Evolutionary conservation across 2,113 vertebrate genomes (phyloP).

Genomic region (Rhombomys opimus): DNA sequence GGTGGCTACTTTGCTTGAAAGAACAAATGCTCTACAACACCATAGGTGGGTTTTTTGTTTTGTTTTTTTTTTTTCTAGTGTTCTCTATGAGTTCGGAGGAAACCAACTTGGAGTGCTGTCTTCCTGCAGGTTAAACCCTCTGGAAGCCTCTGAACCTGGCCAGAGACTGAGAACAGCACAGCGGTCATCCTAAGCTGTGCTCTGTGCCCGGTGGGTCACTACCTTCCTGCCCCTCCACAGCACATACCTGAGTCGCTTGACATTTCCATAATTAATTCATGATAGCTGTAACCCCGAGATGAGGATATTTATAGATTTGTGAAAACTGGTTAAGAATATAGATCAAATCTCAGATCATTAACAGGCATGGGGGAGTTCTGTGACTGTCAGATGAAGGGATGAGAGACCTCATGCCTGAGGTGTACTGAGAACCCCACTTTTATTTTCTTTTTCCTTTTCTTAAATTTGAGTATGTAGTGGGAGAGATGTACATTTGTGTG

Average conservation of each 20-base stretch:
- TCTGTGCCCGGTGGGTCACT: conserved; percentile 84
- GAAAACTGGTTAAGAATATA: conserved; percentile 84
- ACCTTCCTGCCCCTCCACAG: conserved; percentile 88
- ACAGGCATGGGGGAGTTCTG: conserved; percentile 85
- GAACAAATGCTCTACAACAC: background rate
- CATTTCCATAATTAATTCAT: conserved; percentile 90
- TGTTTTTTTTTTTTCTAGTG: conserved; percentile 66
- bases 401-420: conserved; percentile 73
- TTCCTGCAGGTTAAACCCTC: conserved; percentile 91
- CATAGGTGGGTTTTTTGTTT: conserved; percentile 49
- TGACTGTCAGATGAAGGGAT: conserved; percentile 79
- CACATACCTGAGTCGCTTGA: conserved; percentile 89
- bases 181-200: conserved; percentile 80
- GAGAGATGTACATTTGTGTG: background rate
- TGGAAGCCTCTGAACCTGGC: conserved; percentile 83
- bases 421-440: conserved; percentile 49
- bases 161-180: conserved; percentile 86
- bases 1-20: background rate
- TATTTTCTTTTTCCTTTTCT: background rate
- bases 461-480: background rate
- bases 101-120: conserved; percentile 76
- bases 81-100: conserved; percentile 68
- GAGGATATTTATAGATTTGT: conserved; percentile 89
- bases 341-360: conserved; percentile 87
- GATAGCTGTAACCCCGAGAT: conserved; percentile 86